These are phyloP conservation scores for Drosophila burlai DNA, from an alignment of 1,140 invertebrate species.

Conservation along the genomic window DNA sequence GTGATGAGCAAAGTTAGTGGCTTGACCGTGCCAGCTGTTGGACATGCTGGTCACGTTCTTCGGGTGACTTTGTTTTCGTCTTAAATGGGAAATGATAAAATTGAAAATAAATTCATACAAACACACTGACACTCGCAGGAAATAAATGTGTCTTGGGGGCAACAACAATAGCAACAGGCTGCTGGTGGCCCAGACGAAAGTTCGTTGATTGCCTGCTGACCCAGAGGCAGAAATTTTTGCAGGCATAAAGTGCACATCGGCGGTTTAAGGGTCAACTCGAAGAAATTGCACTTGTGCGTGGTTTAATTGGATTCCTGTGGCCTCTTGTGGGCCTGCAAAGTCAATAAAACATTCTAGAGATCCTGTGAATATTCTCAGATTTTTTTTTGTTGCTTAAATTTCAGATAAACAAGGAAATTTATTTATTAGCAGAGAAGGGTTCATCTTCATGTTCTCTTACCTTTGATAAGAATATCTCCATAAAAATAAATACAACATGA, in stretches of 20 bases:
- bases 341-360: neutral
- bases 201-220: slow-evolving; percentile 52
- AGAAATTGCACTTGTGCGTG: slow-evolving; percentile 24
- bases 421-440: neutral
- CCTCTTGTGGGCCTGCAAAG: neutral
- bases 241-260: slow-evolving; percentile 35
- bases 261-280: slow-evolving; percentile 10
- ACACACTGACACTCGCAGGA: slow-evolving; percentile 29
- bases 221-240: slow-evolving; percentile 17
- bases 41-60: slow-evolving; percentile 73
- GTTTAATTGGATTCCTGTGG: slow-evolving; percentile 40
- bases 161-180: slow-evolving; percentile 34
- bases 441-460: neutral
- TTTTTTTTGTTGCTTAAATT: neutral
- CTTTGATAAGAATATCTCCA: neutral
- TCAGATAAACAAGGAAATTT: neutral
- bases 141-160: slow-evolving; percentile 30
- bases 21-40: slow-evolving; percentile 66
- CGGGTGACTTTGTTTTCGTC: slow-evolving; percentile 81
- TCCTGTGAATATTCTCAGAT: neutral
- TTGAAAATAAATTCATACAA: slow-evolving; percentile 76
- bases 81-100: slow-evolving; percentile 83
- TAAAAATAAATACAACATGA: neutral
- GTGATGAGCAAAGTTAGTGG: slow-evolving; percentile 76
- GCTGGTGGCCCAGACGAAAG: slow-evolving; percentile 47